Conservation (phyloP, 2,888 invertebrate species). For the Heteromurus nitidus region DNA sequence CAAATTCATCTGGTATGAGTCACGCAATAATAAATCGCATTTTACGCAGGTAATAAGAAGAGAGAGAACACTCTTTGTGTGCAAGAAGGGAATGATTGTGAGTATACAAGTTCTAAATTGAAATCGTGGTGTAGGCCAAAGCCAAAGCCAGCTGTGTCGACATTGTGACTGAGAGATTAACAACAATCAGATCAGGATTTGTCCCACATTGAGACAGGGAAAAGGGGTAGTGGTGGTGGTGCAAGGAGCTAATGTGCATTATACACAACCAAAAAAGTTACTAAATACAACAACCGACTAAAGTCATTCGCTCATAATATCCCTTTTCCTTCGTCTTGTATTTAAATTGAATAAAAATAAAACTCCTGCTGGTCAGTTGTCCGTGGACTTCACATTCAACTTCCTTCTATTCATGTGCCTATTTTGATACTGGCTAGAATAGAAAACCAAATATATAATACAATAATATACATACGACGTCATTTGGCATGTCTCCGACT, state of each 20-base stretch:
- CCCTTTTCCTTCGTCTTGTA: background rate
- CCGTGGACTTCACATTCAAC: background rate
- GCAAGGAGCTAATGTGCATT: background rate
- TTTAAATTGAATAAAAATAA: no score
- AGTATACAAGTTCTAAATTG: background rate
- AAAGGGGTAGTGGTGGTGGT: background rate
- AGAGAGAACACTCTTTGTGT: background rate
- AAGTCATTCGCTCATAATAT: no score
- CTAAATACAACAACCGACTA: no score
- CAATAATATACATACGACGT: no score
- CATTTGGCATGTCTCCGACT: no score
- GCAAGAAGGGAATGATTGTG: background rate
- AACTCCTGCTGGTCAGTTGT: background rate
- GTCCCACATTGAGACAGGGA: constrained; percentile 3
- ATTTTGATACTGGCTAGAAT: no score
- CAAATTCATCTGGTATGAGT: constrained; percentile 8
- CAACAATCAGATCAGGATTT: constrained; percentile 11
- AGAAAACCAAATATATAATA: no score
- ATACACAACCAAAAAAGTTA: no score
- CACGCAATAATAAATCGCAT: constrained; percentile 45
- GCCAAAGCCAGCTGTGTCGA: background rate
- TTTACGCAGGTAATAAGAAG: constrained; percentile 13
- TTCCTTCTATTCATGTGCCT: background rate
- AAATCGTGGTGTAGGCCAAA: background rate
- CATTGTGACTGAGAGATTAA: background rate